Conservation (phyloP, 2,888 invertebrate genomes). For the Macrosoma leucophasiata region DNA sequence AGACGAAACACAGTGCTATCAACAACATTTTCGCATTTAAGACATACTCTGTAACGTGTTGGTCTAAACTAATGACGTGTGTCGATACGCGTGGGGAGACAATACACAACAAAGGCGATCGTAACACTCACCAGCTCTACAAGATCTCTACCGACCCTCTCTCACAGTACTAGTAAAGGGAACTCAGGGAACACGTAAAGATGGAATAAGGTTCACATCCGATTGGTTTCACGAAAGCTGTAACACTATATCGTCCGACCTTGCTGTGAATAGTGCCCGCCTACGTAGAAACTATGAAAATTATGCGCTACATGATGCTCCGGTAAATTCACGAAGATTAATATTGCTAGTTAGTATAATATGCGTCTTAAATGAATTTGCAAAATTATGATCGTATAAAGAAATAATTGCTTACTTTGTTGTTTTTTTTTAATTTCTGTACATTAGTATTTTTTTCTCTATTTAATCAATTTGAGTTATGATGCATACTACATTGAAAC, state of each 20-base stretch:
- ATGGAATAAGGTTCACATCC: conserved; percentile 29
- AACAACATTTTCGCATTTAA: too few species aligned
- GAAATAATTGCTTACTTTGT: too few species aligned
- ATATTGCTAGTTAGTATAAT: too few species aligned
- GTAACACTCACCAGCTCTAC: conserved; percentile 34
- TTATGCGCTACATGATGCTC: conserved; percentile 27
- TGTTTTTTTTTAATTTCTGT: too few species aligned
- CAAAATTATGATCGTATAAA: too few species aligned
- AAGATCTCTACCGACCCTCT: conserved; percentile 33
- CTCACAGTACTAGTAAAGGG: conserved; percentile 5
- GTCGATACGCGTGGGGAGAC: conserved; percentile 50
- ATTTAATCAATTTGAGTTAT: too few species aligned
- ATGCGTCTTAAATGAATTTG: too few species aligned
- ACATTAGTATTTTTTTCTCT: too few species aligned
- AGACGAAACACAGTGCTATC: too few species aligned
- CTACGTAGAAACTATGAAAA: conserved; percentile 47
- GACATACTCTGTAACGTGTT: conserved; percentile 10
- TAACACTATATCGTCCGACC: conserved; percentile 70
- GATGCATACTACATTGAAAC: too few species aligned
- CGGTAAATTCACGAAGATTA: conserved; percentile 5
- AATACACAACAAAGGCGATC: conserved; percentile 42
- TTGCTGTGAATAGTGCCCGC: conserved; percentile 71
- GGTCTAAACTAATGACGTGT: conserved; percentile 39
- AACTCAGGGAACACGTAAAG: conserved; percentile 26
- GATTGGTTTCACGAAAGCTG: conserved; percentile 43